Percentiles rank a stretch among this genome's conserved stretches.
Conservation (phyloP, 2,888 invertebrate genomes). For the Mallateleia sp. region DNA sequence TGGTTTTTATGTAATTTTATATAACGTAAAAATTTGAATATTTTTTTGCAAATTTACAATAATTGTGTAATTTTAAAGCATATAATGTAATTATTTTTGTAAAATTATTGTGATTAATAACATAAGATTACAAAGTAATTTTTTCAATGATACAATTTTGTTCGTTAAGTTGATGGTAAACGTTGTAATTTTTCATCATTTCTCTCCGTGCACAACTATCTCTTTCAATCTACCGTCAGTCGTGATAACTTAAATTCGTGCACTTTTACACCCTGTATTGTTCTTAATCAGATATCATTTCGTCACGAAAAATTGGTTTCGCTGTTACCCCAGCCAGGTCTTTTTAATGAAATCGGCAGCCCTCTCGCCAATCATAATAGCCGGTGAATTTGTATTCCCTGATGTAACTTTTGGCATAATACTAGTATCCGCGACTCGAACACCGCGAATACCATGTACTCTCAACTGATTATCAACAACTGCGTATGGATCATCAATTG, state of each 20-base stretch:
- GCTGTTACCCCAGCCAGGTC: conserved; percentile 87
- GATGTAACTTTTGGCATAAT: conserved; percentile 91
- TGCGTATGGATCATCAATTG: conserved; percentile 90
- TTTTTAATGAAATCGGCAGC: conserved; percentile 90
- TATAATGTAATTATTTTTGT: no score
- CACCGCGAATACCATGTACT: conserved; percentile 90
- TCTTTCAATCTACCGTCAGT: background rate
- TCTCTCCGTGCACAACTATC: no score
- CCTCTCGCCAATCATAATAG: conserved; percentile 91
- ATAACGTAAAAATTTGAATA: no score
- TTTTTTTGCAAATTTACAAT: no score
- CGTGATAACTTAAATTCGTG: conserved; percentile 2
- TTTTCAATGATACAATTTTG: no score
- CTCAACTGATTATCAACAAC: conserved; percentile 91
- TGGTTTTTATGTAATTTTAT: no score
- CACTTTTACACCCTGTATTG: conserved; percentile 27
- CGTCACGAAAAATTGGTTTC: background rate
- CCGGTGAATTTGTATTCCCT: conserved; percentile 91
- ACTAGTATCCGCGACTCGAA: conserved; percentile 91
- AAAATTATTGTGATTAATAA: no score
- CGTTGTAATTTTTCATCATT: no score
- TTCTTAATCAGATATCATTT: conserved; percentile 8
- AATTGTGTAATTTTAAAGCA: no score
- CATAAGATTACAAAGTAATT: no score
- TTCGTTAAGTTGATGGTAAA: no score